phyloP scores from a whole-genome alignment of 1,140 invertebrate species.

The Drosophila carrolli region DNA sequence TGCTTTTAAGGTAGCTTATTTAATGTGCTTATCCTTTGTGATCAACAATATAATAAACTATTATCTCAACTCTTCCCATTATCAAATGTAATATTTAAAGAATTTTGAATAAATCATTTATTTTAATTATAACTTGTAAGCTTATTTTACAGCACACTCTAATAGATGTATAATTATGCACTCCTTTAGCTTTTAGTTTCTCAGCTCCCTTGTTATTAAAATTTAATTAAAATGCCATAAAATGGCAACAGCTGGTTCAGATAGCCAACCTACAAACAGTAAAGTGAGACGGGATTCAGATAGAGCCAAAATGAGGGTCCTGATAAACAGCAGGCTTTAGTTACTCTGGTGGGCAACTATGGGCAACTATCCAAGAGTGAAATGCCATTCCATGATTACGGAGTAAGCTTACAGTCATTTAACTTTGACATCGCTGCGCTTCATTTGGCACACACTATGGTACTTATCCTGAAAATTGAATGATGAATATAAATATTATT shows the following conservation, averaged over 20 bases:
- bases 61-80: background rate
- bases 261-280: constrained; percentile 24
- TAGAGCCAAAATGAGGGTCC: constrained; percentile 47
- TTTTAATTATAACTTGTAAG: background rate
- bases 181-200: background rate
- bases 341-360: background rate
- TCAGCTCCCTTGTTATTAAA: constrained; percentile 41
- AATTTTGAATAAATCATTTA: background rate
- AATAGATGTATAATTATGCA: constrained; percentile 16
- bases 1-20: background rate
- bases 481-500: background rate
- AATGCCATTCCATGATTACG: constrained; percentile 10
- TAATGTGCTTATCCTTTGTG: no score
- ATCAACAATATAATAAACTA: no score
- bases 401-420: constrained; percentile 37
- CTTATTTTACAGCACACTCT: background rate
- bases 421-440: constrained; percentile 52
- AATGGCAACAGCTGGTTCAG: constrained; percentile 51
- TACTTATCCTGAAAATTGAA: background rate
- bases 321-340: background rate
- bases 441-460: constrained; percentile 34
- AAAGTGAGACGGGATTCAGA: constrained; percentile 13
- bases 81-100: background rate
- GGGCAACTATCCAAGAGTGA: background rate
- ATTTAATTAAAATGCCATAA: constrained; percentile 70